A percentile compares a stretch with the other conserved stretches of the same genome.
phyloP scores from a whole-genome alignment of 2,888 invertebrate genomes.

The Agelastica alni region DNA sequence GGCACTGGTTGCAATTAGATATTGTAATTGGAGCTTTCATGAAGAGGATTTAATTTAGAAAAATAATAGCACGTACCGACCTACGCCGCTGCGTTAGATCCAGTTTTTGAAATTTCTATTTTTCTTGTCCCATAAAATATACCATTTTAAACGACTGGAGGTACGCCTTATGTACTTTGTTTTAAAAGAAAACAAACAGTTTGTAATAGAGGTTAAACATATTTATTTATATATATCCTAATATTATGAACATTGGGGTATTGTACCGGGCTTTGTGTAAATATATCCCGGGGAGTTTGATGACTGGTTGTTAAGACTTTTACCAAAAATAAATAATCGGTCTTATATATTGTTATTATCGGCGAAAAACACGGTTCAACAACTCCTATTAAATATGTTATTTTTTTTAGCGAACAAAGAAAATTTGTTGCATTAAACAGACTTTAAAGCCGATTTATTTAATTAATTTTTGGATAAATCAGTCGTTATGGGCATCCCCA shows the following conservation, averaged over 20 bases:
- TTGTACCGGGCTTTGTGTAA: slow-evolving; percentile 40
- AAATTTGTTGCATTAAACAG: too few species aligned
- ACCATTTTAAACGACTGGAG: neutral
- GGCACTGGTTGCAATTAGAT: too few species aligned
- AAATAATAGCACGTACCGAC: too few species aligned
- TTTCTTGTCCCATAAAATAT: neutral
- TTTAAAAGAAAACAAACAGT: slow-evolving; percentile 46
- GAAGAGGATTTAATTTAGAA: too few species aligned
- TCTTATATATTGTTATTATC: slow-evolving; percentile 40
- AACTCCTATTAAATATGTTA: too few species aligned
- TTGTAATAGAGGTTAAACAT: slow-evolving; percentile 44
- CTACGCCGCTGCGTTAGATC: neutral
- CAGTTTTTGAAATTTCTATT: neutral
- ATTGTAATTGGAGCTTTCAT: too few species aligned
- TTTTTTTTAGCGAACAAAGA: too few species aligned
- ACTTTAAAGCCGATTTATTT: neutral
- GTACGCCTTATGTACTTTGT: slow-evolving; percentile 36
- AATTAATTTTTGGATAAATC: neutral
- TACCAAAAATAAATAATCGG: slow-evolving; percentile 45
- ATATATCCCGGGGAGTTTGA: slow-evolving; percentile 42
- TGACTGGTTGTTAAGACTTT: slow-evolving; percentile 44
- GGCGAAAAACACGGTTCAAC: slow-evolving; percentile 35
- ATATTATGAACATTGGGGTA: slow-evolving; percentile 48
- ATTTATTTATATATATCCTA: slow-evolving; percentile 48
- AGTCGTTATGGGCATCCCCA: neutral